A percentile compares a stretch with the other conserved stretches of the same genome.
Evolutionary conservation across 2,113 vertebrate species (phyloP).

Genomic region (Tiliqua scincoides): DNA sequence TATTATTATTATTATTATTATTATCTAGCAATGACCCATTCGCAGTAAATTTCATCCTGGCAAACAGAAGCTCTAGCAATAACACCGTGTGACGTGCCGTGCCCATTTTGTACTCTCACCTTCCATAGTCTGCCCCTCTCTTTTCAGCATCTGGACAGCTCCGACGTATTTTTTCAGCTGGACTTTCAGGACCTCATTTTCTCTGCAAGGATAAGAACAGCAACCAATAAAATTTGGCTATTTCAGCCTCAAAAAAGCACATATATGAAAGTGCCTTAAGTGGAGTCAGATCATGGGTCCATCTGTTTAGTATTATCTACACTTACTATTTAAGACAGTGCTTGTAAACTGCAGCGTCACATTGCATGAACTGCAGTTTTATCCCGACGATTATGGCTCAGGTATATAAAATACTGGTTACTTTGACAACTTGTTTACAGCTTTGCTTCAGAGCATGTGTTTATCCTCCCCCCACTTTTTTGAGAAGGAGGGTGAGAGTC

Average conservation of each 20-base stretch:
- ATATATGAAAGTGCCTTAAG: background rate
- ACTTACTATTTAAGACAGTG: no score
- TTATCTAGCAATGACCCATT: background rate
- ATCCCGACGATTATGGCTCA: no score
- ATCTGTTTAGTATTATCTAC: no score
- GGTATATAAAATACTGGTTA: no score
- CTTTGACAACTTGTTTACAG: no score
- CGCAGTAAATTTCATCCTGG: background rate
- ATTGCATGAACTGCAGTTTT: no score
- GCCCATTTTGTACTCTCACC: slow-evolving; percentile 80
- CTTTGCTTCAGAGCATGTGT: no score
- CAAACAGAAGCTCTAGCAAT: background rate
- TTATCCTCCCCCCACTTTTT: no score
- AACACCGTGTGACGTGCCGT: background rate
- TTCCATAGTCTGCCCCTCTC: slow-evolving; percentile 89
- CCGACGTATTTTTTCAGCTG: slow-evolving; percentile 99
- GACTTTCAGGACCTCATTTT: slow-evolving; percentile 98
- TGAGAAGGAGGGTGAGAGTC: no score
- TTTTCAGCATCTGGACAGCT: slow-evolving; percentile 98
- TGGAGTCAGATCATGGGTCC: background rate
- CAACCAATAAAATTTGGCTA: slow-evolving; percentile 24
- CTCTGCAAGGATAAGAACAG: slow-evolving; percentile 77
- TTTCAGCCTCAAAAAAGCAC: slow-evolving; percentile 2
- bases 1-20: no score
- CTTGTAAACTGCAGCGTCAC: no score